Evolutionary conservation across 2,888 invertebrate genomes (phyloP).

Genomic region (Drosophila kambysellisi): DNA sequence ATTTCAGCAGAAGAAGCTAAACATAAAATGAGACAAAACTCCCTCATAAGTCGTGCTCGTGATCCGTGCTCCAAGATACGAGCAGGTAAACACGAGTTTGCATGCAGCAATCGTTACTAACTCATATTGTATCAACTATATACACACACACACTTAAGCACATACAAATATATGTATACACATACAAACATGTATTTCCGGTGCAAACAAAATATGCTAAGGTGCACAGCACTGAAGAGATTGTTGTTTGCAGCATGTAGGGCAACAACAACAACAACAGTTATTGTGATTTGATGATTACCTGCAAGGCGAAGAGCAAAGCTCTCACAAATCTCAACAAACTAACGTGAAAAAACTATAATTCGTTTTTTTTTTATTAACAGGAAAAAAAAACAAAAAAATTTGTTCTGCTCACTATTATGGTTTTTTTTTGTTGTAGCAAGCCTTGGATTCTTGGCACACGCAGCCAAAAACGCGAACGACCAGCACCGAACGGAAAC

Average conservation of each 20-base stretch:
- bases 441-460: constrained; percentile 27
- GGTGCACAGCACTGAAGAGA: constrained; percentile 40
- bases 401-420: constrained; percentile 23
- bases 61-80: constrained; percentile 1
- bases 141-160: background rate
- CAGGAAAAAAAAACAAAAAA: constrained; percentile 28
- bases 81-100: constrained; percentile 40
- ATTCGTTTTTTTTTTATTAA: background rate
- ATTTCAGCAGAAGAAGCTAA: constrained; percentile 27
- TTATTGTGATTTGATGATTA: constrained; percentile 25
- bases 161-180: constrained; percentile 3
- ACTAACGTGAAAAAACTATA: constrained; percentile 10
- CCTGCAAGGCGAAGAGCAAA: constrained; percentile 32
- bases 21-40: constrained; percentile 20
- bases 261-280: constrained; percentile 19
- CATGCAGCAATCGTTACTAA: constrained; percentile 35
- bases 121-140: constrained; percentile 29
- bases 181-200: constrained; percentile 44
- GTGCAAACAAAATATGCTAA: constrained; percentile 44
- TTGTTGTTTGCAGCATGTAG: constrained; percentile 19
- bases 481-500: constrained; percentile 47
- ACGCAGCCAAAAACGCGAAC: constrained; percentile 30
- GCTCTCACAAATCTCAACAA: constrained; percentile 22
- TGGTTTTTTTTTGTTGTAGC: constrained; percentile 23
- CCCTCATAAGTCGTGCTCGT: constrained; percentile 17